Base-by-base conservation (phyloP, 2,888 invertebrate genomes). In the Anorthoa munda region DNA sequence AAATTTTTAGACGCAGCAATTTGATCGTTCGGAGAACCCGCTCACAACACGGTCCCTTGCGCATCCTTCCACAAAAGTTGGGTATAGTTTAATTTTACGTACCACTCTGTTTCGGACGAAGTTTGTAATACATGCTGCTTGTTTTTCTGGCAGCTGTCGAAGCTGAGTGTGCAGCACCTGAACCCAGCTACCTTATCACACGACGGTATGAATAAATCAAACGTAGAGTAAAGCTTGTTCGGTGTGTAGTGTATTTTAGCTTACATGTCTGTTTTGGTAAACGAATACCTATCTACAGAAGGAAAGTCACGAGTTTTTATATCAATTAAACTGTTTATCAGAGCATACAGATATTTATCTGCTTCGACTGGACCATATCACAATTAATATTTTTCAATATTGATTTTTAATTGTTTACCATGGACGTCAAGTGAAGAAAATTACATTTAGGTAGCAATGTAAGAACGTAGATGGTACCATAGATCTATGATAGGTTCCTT, bases 191-290 rank as follows among this genome's bases (percentile, higher is more conserved):
- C 87, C 89, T 86, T 87, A 87, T 86, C 88, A 89, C 87, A 83
- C 87, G 83, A 82, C 70, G 72, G 78, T 79, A 89, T 91, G 90
- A 91, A 91, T 91, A 91, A 91, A 91, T 91, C 89, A 90, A 87
- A 83, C 58, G 68, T 66, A 71, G 81, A 77, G 75, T 70, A 78
- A 81, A 86, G 83, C 80, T 66, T 26, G 73, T 71, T 60, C 66
- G 72, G 23, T 60, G 56, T 79, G 48, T 18, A 60, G 9, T 53
- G 13, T 76, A 45, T 82, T 55, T 60, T 46, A 56, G 46, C 17
- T 31, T 59, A 56, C 15, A 21, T 50, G 11, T 70, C 77, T 77
- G 71, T 68, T 77, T 69, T 66, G 65, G 72, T 69, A 60, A 59
- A 71, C 21, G 76, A 69, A 45, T 55, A 31, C 1, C 9, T 39